phyloP scores from a whole-genome alignment of 2,797 vertebrate genomes.

The Pempheris klunzingeri region DNA sequence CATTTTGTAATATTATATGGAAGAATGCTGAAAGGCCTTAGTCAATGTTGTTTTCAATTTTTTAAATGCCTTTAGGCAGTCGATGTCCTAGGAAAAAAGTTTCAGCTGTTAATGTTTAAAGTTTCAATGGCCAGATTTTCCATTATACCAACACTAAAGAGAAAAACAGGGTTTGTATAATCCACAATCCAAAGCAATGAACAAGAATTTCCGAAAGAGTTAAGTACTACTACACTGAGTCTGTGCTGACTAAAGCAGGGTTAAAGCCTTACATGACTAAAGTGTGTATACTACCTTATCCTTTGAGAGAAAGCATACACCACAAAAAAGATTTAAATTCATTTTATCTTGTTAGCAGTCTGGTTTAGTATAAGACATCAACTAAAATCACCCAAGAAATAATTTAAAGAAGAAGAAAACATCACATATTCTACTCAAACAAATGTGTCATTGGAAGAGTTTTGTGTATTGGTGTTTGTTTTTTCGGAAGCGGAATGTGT shows the following conservation, averaged over 20 bases:
- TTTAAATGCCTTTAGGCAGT: neutral
- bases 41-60: neutral
- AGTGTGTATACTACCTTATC: neutral
- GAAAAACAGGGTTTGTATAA: slow-evolving; percentile 6
- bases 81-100: neutral
- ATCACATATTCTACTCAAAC: neutral
- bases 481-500: no score
- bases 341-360: neutral
- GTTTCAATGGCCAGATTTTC: neutral
- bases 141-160: neutral
- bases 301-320: neutral
- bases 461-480: neutral
- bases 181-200: neutral
- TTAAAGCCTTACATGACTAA: neutral
- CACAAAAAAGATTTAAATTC: neutral
- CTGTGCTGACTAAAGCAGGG: neutral
- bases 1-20: slow-evolving; percentile 1
- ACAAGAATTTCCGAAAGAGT: neutral
- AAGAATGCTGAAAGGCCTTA: neutral
- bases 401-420: neutral
- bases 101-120: slow-evolving; percentile 19
- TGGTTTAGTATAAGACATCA: neutral
- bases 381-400: slow-evolving; percentile 4
- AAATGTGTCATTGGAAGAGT: neutral
- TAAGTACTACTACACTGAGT: neutral